Evolutionary conservation across 2,888 invertebrate species (phyloP), one percentile per base, ranked within the genome.

Genomic region (Lepetodrilus schrolli): DNA sequence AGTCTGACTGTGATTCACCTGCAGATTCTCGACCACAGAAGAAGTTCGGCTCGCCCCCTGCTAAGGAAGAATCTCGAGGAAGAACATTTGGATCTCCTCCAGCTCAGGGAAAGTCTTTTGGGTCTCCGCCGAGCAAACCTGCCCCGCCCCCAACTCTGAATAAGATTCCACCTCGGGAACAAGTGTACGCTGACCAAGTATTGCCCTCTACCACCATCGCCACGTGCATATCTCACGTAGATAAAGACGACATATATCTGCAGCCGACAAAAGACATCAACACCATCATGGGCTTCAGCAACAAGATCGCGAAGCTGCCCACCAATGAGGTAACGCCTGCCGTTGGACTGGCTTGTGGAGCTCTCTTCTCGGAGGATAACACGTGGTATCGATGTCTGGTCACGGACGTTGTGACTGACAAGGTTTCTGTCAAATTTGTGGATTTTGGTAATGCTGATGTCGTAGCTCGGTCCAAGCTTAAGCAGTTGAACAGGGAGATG

Each of bases 371-470:
- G 37, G 84, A 80, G 66, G 87, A 87, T 74, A 76, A 80, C n/a
- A 58, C 49, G 0, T 88, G 87, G 87, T 88, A 87, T 66, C 71
- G 88, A 68, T 86, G 81, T 1, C 71, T 74, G n/a, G 76, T 88
- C 2, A 75, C 76, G 49, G 47, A 72, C n/a, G 72, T 74, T 1
- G 13, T 66, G 8, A 80, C 70, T 23, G 49, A 76, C 20, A 74
- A 66, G 21, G 80, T 76, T 17, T 71, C 74, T 8, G 84, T 88
- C 0, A 77, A 74, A 49, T 86, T 84, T 78, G 84, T 88, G 23
- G 89, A 89, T 71, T 86, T 85, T 74, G 87, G 87, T 4, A 85
- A 86, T 50, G 69, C 74, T 2, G 82, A 84, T 17, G 47, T 49
- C 5, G 76, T 81, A 7, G 76, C 71, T 2, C 70, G 58, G 20